Evolutionary conservation across 2,888 invertebrate species (phyloP), one percentile per base, ranked within the genome.

Genomic region (Lithophane leautieri): DNA sequence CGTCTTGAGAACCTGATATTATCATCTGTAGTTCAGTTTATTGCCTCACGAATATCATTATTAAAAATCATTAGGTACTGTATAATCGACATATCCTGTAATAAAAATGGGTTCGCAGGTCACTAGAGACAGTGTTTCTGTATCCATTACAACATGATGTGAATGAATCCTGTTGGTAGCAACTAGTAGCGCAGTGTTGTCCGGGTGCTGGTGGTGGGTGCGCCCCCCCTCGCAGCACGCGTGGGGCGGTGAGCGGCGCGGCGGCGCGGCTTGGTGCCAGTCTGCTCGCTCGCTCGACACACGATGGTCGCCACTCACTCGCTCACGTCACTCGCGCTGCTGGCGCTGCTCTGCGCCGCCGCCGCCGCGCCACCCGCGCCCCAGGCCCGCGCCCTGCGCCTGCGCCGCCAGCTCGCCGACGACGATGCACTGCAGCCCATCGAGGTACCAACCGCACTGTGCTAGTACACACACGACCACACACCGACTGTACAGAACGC

Each of bases 381-480:
- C 3, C 0, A 85, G 78, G 83, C 82, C 81, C 85, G 69, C 76
- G 34, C 76, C 79, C 85, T 86, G 81, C 90, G 92, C 78, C 84
- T 76, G 66, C 93, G 94, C 87, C 90, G 96, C 9, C 96, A 96
- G 88, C 94, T 96, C 84, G 91, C 93, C 80, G 94, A 94, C 83
- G 95, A 95, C 89, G 89, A 95, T 88, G 79, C 93, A 25, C 92
- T 96, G 86, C 96, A 95, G 90, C 96, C 96, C 73, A 91, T 96
- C 71, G 94, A 96, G 90, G 96, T 96, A 90, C 70, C 34, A 4
- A 34, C n/a, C 34, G 19, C 62, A 22, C 44, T 68, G 54, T 47
- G 28, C 62, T 70, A 67, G 70, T 52, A 77, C 81, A 78, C 34
- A 34, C 34, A 34, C 34, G 34, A 34, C 34, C 76, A 47, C 50